Base-by-base conservation (phyloP, 2,113 vertebrate species). In the Ornithorhynchus anatinus region DNA sequence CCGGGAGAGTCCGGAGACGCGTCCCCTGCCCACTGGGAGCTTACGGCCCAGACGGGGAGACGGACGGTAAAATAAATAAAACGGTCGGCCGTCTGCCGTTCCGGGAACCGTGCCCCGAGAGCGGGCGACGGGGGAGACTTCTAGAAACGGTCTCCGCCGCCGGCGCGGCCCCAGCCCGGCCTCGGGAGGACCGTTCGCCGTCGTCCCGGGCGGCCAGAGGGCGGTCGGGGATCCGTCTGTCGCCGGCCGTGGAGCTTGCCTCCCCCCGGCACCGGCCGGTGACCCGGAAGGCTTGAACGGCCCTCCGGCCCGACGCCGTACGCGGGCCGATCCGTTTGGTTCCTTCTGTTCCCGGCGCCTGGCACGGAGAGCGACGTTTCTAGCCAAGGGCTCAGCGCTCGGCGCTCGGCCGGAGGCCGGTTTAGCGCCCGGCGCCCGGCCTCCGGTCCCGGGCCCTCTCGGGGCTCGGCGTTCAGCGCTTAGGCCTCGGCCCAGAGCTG, bases 301-400 rank as follows among this genome's bases (percentile, higher is more conserved):
- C 14, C 37, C 22, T 63, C 25, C 43, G 37, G 0, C 16, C 5
- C 36, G 3, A 5, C 7, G 1, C 1, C 37, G 17, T 1, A 3
- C 17, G 12, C 8, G n/a, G 48, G 1, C 0, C 14, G 69, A 27
- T 6, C 25, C n/a, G n/a, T n/a, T n/a, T n/a, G n/a, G n/a, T n/a
- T n/a, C n/a, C n/a, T n/a, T n/a, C n/a, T n/a, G n/a, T n/a, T n/a
- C n/a, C 16, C 44, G 29, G 5, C 33, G 23, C n/a, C n/a, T n/a
- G n/a, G n/a, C n/a, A n/a, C n/a, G n/a, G n/a, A n/a, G n/a, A n/a
- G n/a, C n/a, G n/a, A n/a, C n/a, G n/a, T n/a, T n/a, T n/a, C n/a
- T n/a, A n/a, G n/a, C n/a, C n/a, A n/a, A n/a, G n/a, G 23, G 32
- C 10, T 8, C 40, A 22, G 40, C 29, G 7, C 32, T 40, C 2